phyloP scores from a whole-genome alignment of 2,113 vertebrate genomes.

The Forbesichthys papilliferus region DNA sequence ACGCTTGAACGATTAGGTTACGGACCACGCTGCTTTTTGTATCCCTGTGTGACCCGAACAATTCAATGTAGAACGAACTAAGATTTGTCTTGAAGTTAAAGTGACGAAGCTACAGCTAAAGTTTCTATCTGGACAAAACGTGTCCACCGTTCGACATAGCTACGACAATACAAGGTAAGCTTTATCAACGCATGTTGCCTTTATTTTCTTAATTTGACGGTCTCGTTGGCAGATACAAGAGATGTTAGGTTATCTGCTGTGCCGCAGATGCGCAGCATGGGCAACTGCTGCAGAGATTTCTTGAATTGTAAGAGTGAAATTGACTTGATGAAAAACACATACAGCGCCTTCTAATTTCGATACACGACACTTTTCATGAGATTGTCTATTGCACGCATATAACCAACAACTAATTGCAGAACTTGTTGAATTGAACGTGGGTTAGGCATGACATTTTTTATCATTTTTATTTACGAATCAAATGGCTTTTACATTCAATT shows the following conservation, averaged over 20 bases:
- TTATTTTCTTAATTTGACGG: background rate
- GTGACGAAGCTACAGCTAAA: conserved; percentile 15
- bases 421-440: background rate
- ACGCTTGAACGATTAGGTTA: conserved; percentile 46
- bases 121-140: conserved; percentile 56
- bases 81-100: background rate
- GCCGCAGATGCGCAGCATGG: conserved; percentile 23
- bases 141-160: conserved; percentile 54
- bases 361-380: background rate
- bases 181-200: background rate
- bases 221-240: background rate
- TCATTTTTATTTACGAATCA: no score
- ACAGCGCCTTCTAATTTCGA: background rate
- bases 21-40: conserved; percentile 1
- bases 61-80: background rate
- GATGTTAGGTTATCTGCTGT: background rate
- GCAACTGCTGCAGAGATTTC: conserved; percentile 21
- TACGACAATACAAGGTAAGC: conserved; percentile 65
- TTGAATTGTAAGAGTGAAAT: no score
- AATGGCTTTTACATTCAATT: no score
- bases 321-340: no score
- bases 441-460: no score
- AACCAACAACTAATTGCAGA: background rate
- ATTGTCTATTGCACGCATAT: background rate
- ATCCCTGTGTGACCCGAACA: background rate